Evolutionary conservation across 2,797 vertebrate genomes (phyloP).

Genomic region (Apogon hyalosoma): DNA sequence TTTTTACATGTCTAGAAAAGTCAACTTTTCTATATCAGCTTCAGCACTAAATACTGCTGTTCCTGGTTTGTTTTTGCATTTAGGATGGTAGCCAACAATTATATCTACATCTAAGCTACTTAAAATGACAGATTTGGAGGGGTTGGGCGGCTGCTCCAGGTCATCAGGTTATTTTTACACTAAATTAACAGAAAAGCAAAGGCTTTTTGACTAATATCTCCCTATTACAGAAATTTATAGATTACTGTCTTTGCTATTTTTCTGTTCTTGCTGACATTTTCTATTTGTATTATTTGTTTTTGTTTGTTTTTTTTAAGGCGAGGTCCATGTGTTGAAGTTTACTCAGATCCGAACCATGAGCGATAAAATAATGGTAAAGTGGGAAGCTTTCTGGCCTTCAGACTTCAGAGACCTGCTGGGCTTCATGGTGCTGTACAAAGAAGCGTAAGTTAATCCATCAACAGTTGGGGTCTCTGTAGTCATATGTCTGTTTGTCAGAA

Average conservation of each 20-base stretch:
- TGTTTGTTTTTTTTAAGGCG: slow-evolving; percentile 82
- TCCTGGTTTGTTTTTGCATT: slow-evolving; percentile 6
- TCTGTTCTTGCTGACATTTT: not conserved
- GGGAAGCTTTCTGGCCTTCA: slow-evolving; percentile 94
- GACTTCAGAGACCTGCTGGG: slow-evolving; percentile 97
- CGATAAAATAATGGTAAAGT: slow-evolving; percentile 94
- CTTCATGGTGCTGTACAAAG: slow-evolving; percentile 98
- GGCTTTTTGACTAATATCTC: not conserved
- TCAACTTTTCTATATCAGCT: not conserved
- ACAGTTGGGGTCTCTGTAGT: slow-evolving; percentile 1
- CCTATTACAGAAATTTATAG: not conserved
- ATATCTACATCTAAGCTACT: slow-evolving; percentile 3
- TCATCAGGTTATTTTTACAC: not conserved
- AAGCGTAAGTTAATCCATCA: slow-evolving; percentile 89
- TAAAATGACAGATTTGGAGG: slow-evolving; percentile 4
- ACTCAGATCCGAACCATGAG: slow-evolving; percentile 87
- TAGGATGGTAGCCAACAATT: not conserved
- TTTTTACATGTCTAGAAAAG: not conserved
- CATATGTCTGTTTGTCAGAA: slow-evolving; percentile 21
- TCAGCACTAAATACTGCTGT: not conserved
- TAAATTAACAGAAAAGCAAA: slow-evolving; percentile 15
- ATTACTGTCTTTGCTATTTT: not conserved
- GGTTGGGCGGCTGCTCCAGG: not conserved
- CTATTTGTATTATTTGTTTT: not conserved
- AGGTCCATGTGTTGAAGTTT: slow-evolving; percentile 90